Evolutionary conservation across 2,113 vertebrate species (phyloP).

Genomic region (Conger conger): DNA sequence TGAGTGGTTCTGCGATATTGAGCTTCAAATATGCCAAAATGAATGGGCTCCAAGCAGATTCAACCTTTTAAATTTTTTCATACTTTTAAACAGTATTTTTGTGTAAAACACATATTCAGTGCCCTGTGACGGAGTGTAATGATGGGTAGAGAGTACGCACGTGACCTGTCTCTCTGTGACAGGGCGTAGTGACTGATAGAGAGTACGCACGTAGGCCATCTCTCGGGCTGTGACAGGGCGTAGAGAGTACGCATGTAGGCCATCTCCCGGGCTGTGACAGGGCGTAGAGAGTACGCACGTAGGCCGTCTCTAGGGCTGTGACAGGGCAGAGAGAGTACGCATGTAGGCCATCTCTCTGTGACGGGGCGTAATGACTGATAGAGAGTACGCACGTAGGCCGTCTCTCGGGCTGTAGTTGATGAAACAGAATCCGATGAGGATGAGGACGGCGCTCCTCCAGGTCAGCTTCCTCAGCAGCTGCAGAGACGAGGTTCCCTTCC

Average conservation of each 20-base stretch:
- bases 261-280: background rate
- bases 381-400: slow-evolving; percentile 56
- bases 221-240: slow-evolving; percentile 67
- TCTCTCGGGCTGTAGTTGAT: slow-evolving; percentile 71
- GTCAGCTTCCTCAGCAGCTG: slow-evolving; percentile 63
- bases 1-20: too few species aligned
- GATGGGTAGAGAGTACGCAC: too few species aligned
- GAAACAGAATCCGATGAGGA: slow-evolving; percentile 65
- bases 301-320: slow-evolving; percentile 66
- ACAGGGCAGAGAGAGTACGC: too few species aligned
- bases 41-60: too few species aligned
- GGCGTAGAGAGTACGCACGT: slow-evolving; percentile 45
- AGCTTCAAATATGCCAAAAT: too few species aligned
- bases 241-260: too few species aligned
- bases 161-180: too few species aligned
- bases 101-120: too few species aligned
- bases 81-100: too few species aligned
- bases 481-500: slow-evolving; percentile 52
- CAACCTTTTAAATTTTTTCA: too few species aligned
- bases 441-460: slow-evolving; percentile 59
- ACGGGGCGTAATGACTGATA: background rate
- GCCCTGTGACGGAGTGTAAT: too few species aligned
- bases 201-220: slow-evolving; percentile 62
- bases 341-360: background rate
- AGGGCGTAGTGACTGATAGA: too few species aligned